Conservation (phyloP, 2,113 vertebrate genomes). For the Phocoena sinus region DNA sequence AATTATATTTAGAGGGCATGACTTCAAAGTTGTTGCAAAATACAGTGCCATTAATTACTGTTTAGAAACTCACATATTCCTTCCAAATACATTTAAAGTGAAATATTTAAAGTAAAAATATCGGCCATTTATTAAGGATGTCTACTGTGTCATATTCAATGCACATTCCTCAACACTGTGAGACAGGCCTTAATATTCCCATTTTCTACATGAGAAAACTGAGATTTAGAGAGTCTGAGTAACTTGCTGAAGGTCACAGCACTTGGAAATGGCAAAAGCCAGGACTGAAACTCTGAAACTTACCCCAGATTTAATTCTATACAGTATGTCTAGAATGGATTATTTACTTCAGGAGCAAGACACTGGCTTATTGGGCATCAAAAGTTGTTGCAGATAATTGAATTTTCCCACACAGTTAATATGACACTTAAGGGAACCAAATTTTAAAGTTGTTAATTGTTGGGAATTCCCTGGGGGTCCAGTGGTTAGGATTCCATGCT, state of each 20-base stretch:
- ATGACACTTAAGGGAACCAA: neutral
- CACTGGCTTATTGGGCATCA: neutral
- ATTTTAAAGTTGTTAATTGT: neutral
- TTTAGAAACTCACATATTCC: neutral
- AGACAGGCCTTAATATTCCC: neutral
- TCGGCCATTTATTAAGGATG: neutral
- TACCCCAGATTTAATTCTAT: neutral
- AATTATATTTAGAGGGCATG: conserved; percentile 51
- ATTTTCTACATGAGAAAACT: neutral
- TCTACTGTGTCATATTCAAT: neutral
- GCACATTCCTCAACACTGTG: neutral
- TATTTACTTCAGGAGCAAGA: neutral
- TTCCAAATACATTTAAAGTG: conserved; percentile 26
- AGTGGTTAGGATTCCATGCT: too few relatives aligned
- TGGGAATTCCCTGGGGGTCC: too few relatives aligned
- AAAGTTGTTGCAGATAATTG: neutral
- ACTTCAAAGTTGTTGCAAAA: conserved; percentile 53
- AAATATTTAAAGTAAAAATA: conserved; percentile 16
- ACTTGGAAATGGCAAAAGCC: neutral
- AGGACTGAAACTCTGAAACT: neutral
- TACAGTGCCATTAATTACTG: conserved; percentile 34
- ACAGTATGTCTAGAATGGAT: neutral
- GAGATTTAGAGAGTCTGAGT: neutral
- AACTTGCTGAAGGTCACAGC: neutral
- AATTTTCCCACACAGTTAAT: neutral